Conservation (phyloP, 1,140 invertebrate genomes). For the Leptoteleia sp. region DNA sequence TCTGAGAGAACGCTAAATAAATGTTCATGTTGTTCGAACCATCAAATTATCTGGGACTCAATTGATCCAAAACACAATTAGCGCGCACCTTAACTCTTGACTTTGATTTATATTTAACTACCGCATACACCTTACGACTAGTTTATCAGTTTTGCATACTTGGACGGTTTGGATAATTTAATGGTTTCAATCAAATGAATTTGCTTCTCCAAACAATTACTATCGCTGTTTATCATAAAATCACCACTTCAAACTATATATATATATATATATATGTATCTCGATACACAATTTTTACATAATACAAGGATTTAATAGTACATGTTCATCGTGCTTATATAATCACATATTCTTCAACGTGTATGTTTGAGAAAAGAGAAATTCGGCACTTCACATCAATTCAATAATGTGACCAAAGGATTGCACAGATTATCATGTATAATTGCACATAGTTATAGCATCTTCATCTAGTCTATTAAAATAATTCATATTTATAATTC, state of each 20-base stretch:
- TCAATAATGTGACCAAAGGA: slow-evolving; percentile 27
- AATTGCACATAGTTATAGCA: no score
- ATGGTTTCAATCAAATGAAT: slow-evolving; percentile 41
- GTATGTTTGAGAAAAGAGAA: slow-evolving; percentile 3
- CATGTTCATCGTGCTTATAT: slow-evolving; percentile 12
- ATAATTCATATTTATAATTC: no score
- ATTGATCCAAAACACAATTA: slow-evolving; percentile 20
- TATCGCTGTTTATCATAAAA: slow-evolving; percentile 33
- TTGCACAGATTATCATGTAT: slow-evolving; percentile 12
- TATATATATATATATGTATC: slow-evolving; percentile 10
- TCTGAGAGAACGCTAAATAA: background rate
- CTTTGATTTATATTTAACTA: slow-evolving; percentile 20
- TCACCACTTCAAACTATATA: slow-evolving; percentile 35
- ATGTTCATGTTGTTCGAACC: slow-evolving; percentile 34
- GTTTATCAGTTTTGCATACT: slow-evolving; percentile 20
- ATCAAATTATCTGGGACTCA: slow-evolving; percentile 47
- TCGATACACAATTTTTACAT: no score
- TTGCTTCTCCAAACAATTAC: slow-evolving; percentile 15
- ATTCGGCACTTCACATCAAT: background rate
- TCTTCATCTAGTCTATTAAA: no score
- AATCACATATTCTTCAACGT: slow-evolving; percentile 2
- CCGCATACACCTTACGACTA: slow-evolving; percentile 15
- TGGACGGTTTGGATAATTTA: slow-evolving; percentile 56
- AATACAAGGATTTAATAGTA: slow-evolving; percentile 29
- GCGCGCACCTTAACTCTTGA: background rate